Percentiles rank a stretch among this genome's conserved stretches.
These are phyloP conservation scores for Thamnophis sirtalis DNA, from an alignment of 2,113 vertebrate genomes.

Conservation along the genomic window DNA sequence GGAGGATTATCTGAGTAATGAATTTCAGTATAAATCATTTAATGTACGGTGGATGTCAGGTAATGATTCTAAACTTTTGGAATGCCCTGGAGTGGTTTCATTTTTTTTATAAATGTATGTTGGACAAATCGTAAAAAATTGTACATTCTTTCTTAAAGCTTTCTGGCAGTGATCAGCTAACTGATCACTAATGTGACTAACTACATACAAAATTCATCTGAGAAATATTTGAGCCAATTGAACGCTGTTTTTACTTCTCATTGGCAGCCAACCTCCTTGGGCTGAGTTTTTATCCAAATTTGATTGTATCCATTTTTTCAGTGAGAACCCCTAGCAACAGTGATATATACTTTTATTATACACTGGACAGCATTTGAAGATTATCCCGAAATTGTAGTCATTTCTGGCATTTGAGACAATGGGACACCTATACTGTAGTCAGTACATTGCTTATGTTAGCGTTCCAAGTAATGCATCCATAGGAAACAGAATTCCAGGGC, in stretches of 20 bases:
- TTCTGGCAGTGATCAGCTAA: background rate
- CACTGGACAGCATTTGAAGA: background rate
- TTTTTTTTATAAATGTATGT: too few species aligned
- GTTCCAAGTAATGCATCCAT: too few species aligned
- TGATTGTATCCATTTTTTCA: background rate
- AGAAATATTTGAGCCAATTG: background rate
- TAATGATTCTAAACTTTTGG: slow-evolving; percentile 45
- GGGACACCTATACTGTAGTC: background rate
- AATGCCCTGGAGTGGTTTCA: background rate
- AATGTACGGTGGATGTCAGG: slow-evolving; percentile 73
- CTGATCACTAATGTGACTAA: background rate
- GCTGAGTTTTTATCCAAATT: background rate
- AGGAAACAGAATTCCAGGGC: too few species aligned
- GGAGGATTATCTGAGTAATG: slow-evolving; percentile 69
- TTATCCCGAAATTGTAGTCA: background rate
- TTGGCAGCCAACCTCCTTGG: background rate
- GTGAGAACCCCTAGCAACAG: background rate
- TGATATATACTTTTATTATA: background rate
- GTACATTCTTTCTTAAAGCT: background rate
- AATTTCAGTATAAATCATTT: slow-evolving; percentile 49
- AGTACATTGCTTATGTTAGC: background rate
- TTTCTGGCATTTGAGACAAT: background rate
- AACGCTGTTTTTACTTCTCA: background rate
- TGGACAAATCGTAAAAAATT: background rate
- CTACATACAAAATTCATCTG: background rate